Percentiles rank a stretch among this genome's conserved stretches.
These are phyloP conservation scores for Cyprinodon diabolis DNA, from an alignment of 2,797 vertebrate species.

Conservation along the genomic window DNA sequence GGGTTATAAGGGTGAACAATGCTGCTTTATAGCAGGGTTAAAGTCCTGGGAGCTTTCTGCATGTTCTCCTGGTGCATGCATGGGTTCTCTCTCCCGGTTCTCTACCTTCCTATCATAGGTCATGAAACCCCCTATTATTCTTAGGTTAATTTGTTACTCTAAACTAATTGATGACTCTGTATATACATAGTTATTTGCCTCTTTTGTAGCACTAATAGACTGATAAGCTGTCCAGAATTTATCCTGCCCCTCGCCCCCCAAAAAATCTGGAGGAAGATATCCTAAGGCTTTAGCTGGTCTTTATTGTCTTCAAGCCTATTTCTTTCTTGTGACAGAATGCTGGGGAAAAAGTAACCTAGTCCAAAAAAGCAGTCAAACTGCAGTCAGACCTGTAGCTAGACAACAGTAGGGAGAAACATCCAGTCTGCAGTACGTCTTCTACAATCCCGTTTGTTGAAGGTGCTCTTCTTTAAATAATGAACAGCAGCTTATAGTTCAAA, in stretches of 20 bases:
- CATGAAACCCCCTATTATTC: too few species aligned
- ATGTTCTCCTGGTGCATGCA: neutral
- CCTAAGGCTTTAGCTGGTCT: slow-evolving; percentile 28
- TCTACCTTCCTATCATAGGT: neutral
- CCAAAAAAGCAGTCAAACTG: slow-evolving; percentile 43
- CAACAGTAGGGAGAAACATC: slow-evolving; percentile 68
- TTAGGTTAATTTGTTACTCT: neutral
- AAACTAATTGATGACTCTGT: neutral
- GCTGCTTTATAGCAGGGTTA: neutral
- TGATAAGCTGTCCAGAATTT: neutral
- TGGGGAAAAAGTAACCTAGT: slow-evolving; percentile 45
- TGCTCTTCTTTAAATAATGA: slow-evolving; percentile 39
- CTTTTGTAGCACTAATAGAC: neutral
- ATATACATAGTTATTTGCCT: neutral
- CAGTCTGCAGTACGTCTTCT: slow-evolving; percentile 32
- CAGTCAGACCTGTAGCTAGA: slow-evolving; percentile 68
- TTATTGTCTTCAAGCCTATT: slow-evolving; percentile 46
- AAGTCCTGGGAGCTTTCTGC: neutral
- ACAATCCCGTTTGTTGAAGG: slow-evolving; percentile 54
- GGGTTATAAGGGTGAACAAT: neutral
- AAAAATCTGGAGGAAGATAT: neutral
- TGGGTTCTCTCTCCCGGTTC: neutral
- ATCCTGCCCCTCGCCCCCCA: neutral
- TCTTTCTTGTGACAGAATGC: slow-evolving; percentile 49
- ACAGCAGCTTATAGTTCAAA: slow-evolving; percentile 37